A percentile compares a stretch with the other conserved stretches of the same genome.
phyloP scores from a whole-genome alignment of 2,113 vertebrate species.

The Andinoacara biseriatus region DNA sequence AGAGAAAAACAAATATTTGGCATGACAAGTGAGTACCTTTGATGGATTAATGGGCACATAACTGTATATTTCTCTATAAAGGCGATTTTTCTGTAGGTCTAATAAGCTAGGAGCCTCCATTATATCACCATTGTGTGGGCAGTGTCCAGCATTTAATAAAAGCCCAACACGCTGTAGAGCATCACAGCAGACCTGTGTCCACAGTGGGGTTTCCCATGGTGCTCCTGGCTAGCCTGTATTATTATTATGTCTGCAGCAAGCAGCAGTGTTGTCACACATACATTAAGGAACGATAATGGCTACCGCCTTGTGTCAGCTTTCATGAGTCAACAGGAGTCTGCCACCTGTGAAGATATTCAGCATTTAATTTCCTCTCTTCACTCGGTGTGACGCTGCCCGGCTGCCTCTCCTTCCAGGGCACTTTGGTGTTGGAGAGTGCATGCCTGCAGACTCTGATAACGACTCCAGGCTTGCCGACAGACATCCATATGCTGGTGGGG shows the following conservation, averaged over 20 bases:
- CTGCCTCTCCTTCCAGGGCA: slow-evolving; percentile 20
- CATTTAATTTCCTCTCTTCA: slow-evolving; percentile 41
- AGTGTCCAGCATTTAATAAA: neutral
- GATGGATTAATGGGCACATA: neutral
- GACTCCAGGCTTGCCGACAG: slow-evolving; percentile 10
- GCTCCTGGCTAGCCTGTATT: neutral
- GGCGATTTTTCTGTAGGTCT: neutral
- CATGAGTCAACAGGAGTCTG: slow-evolving; percentile 35
- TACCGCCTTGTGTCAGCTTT: slow-evolving; percentile 11
- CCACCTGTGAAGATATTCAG: slow-evolving; percentile 29
- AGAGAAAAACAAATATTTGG: neutral
- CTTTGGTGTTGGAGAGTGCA: slow-evolving; percentile 13
- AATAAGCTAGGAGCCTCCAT: neutral
- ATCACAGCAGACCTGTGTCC: neutral
- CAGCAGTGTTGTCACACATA: slow-evolving; percentile 9
- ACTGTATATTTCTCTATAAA: neutral
- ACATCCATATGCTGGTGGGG: neutral
- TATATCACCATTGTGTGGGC: neutral
- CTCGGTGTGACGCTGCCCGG: slow-evolving; percentile 2
- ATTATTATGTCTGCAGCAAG: slow-evolving; percentile 5
- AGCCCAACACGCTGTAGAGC: neutral
- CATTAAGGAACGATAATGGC: slow-evolving; percentile 4
- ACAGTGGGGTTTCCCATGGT: neutral
- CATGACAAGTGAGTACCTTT: neutral
- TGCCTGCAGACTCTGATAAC: slow-evolving; percentile 50